These are phyloP conservation scores for Alcedo atthis DNA, from an alignment of 2,797 vertebrate genomes.

Conservation along the genomic window DNA sequence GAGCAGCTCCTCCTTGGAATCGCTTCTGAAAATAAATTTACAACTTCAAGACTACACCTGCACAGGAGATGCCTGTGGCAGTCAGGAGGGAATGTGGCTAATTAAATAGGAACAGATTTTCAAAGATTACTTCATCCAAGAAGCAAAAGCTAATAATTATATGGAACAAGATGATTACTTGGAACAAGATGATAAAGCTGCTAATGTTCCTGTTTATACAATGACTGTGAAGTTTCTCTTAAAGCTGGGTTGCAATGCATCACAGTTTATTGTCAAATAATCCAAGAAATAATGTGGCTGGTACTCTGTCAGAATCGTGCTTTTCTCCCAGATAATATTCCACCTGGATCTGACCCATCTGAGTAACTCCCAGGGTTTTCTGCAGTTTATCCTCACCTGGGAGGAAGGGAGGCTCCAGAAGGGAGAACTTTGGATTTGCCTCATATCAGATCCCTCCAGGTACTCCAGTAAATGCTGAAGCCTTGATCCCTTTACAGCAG, in stretches of 20 bases:
- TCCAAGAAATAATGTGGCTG: neutral
- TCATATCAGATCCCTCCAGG: neutral
- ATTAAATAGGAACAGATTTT: slow-evolving; percentile 65
- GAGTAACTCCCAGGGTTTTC: neutral
- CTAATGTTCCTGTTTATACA: slow-evolving; percentile 38
- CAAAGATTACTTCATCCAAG: slow-evolving; percentile 61
- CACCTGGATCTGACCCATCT: neutral
- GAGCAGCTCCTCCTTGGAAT: slow-evolving; percentile 48
- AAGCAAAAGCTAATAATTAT: slow-evolving; percentile 50
- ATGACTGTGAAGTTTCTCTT: neutral
- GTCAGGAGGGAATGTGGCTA: slow-evolving; percentile 62
- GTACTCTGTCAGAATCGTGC: neutral
- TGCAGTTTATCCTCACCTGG: neutral
- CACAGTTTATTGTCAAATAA: neutral
- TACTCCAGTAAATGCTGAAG: neutral
- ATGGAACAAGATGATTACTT: slow-evolving; percentile 59
- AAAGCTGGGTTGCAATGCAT: neutral
- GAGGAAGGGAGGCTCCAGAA: neutral
- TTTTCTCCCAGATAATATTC: slow-evolving; percentile 21
- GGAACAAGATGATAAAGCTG: slow-evolving; percentile 64
- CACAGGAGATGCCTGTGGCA: slow-evolving; percentile 65
- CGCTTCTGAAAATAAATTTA: slow-evolving; percentile 23
- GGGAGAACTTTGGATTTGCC: neutral
- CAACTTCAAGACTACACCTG: slow-evolving; percentile 69
- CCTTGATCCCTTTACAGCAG: neutral